A percentile compares a stretch with the other conserved stretches of the same genome.
These are phyloP conservation scores for Melipona quadrifasciata DNA, from an alignment of 1,140 invertebrate species.

Conservation along the genomic window DNA sequence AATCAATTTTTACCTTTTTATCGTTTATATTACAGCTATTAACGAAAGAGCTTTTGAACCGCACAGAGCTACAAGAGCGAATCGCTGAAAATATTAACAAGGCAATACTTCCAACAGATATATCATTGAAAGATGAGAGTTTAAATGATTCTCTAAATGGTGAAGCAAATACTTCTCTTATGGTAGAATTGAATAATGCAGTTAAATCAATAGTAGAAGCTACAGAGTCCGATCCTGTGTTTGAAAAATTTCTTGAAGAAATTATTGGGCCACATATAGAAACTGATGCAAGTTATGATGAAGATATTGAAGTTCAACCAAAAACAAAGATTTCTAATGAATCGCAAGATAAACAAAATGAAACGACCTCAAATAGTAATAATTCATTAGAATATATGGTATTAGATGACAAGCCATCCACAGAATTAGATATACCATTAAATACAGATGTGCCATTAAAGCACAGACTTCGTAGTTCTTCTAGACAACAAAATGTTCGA, in stretches of 20 bases:
- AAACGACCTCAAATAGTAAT: constrained; percentile 26
- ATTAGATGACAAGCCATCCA: constrained; percentile 2
- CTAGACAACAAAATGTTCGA: constrained; percentile 64
- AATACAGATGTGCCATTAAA: constrained; percentile 70
- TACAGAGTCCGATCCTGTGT: constrained; percentile 80
- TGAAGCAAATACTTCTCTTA: constrained; percentile 75
- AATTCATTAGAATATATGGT: constrained; percentile 22
- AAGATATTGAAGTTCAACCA: constrained; percentile 60
- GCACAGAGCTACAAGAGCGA: constrained; percentile 79
- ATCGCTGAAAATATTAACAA: constrained; percentile 82
- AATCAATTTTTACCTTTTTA: background rate
- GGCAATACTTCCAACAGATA: constrained; percentile 72
- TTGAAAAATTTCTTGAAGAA: constrained; percentile 79
- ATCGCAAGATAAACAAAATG: constrained; percentile 39
- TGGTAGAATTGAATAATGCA: constrained; percentile 77
- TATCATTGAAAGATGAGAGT: constrained; percentile 64
- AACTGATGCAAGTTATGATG: constrained; percentile 75
- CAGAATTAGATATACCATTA: background rate
- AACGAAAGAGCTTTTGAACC: constrained; percentile 77
- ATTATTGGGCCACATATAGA: constrained; percentile 72
- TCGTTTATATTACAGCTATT: constrained; percentile 66
- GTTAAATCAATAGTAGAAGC: constrained; percentile 77
- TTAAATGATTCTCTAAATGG: constrained; percentile 57
- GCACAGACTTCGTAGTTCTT: constrained; percentile 74
- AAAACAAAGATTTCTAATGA: constrained; percentile 9